These are phyloP conservation scores for Prochilodus magdalenae DNA, from an alignment of 2,113 vertebrate species.

Conservation along the genomic window DNA sequence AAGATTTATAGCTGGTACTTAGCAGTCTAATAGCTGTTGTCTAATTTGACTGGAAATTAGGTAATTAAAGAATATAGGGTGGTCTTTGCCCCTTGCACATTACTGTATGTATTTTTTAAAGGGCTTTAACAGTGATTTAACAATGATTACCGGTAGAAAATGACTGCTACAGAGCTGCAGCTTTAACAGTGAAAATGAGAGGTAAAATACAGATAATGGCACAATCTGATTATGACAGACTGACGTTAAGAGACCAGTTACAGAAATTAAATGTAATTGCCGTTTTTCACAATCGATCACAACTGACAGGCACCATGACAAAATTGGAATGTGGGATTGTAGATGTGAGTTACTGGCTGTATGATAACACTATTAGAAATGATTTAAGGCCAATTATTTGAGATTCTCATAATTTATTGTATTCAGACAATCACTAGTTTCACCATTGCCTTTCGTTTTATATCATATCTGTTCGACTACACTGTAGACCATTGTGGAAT, in stretches of 20 bases:
- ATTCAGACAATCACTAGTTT: slow-evolving; percentile 32
- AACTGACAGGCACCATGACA: background rate
- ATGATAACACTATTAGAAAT: background rate
- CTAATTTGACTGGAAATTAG: no score
- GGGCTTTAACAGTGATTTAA: background rate
- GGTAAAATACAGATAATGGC: no score
- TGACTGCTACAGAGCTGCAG: background rate
- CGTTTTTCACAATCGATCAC: background rate
- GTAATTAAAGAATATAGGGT: no score
- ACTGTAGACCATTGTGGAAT: background rate
- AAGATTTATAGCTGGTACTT: no score
- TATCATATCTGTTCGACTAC: background rate
- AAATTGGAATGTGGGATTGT: background rate
- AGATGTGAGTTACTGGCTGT: background rate
- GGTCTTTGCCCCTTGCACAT: no score
- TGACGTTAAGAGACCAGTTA: background rate
- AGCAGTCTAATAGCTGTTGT: no score
- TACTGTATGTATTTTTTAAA: background rate
- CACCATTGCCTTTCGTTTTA: background rate
- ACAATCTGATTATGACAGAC: no score
- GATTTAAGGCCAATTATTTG: background rate
- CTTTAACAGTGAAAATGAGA: background rate
- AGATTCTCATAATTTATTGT: background rate
- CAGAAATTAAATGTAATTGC: background rate
- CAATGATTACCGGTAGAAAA: background rate